Percentiles rank a stretch among this genome's conserved stretches.
phyloP scores from a whole-genome alignment of 2,113 vertebrate genomes.

The Plectropomus leopardus region DNA sequence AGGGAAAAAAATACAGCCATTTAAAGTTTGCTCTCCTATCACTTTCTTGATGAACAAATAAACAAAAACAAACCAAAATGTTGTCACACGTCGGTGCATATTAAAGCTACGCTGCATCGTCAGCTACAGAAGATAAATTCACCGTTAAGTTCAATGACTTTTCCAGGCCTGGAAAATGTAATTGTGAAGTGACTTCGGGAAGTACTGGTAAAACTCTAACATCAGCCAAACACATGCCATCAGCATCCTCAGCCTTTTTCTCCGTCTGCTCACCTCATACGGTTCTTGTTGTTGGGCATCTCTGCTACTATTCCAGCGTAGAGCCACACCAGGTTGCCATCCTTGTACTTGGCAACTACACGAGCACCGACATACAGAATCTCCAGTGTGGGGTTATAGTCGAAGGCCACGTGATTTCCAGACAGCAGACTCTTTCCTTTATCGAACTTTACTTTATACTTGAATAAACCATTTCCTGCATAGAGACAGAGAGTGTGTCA shows the following conservation, averaged over 20 bases:
- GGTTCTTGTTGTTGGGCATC: conserved; percentile 96
- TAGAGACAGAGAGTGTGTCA: neutral
- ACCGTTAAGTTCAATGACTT: too few species aligned
- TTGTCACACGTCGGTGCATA: too few species aligned
- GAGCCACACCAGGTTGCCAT: conserved; percentile 95
- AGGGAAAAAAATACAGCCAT: too few species aligned
- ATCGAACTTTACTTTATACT: conserved; percentile 98
- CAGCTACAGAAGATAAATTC: too few species aligned
- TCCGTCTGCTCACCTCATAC: conserved; percentile 88
- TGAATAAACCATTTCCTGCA: conserved; percentile 86
- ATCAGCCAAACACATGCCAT: conserved; percentile 10
- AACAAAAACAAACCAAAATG: too few species aligned
- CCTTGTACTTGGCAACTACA: conserved; percentile 97
- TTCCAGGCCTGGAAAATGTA: too few species aligned
- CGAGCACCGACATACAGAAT: conserved; percentile 93
- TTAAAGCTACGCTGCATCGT: too few species aligned
- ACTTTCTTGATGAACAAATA: too few species aligned
- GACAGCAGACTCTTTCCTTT: conserved; percentile 98
- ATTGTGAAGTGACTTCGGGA: too few species aligned
- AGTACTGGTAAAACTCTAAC: neutral
- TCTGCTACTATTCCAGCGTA: conserved; percentile 98
- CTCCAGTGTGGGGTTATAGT: conserved; percentile 92
- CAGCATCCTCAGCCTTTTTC: neutral
- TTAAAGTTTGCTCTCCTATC: too few species aligned
- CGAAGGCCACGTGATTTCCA: conserved; percentile 96